These are phyloP conservation scores for Cichlasoma orientale DNA, from an alignment of 2,797 vertebrate genomes.

Conservation along the genomic window DNA sequence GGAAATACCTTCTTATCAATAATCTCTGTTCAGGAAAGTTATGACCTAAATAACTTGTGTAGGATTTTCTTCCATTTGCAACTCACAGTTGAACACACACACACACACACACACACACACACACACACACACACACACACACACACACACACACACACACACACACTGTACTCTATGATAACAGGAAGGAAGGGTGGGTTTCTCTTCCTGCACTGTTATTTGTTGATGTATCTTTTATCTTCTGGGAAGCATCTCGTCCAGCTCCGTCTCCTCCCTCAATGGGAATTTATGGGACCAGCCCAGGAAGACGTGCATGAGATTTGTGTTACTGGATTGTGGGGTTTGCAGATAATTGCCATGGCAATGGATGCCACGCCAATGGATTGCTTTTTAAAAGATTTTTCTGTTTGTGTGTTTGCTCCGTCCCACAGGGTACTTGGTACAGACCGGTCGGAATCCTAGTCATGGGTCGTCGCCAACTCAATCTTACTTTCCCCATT, in stretches of 20 bases:
- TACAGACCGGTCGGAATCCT: slow-evolving; percentile 56
- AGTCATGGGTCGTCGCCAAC: slow-evolving; percentile 19
- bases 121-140: background rate
- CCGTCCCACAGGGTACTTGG: slow-evolving; percentile 7
- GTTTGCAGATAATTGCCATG: slow-evolving; percentile 66
- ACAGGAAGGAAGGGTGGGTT: slow-evolving; percentile 76
- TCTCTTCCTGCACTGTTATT: slow-evolving; percentile 68
- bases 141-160: background rate
- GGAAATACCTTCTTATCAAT: slow-evolving; percentile 28
- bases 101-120: background rate
- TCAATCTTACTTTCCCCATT: slow-evolving; percentile 5
- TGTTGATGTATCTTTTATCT: slow-evolving; percentile 79
- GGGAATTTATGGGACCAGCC: slow-evolving; percentile 67
- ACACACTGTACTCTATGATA: slow-evolving; percentile 57
- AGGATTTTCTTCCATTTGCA: slow-evolving; percentile 32
- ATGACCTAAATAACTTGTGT: slow-evolving; percentile 15
- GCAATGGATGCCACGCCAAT: too few species aligned
- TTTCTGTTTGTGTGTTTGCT: slow-evolving; percentile 22
- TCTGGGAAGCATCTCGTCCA: slow-evolving; percentile 66
- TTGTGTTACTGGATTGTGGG: slow-evolving; percentile 40
- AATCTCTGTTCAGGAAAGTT: slow-evolving; percentile 40
- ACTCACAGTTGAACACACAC: background rate
- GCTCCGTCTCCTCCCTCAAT: slow-evolving; percentile 57
- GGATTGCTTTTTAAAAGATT: slow-evolving; percentile 52
- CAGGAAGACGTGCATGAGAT: slow-evolving; percentile 61